Conservation (phyloP, 1,140 invertebrate species). For the Aphidius gifuensis region DNA sequence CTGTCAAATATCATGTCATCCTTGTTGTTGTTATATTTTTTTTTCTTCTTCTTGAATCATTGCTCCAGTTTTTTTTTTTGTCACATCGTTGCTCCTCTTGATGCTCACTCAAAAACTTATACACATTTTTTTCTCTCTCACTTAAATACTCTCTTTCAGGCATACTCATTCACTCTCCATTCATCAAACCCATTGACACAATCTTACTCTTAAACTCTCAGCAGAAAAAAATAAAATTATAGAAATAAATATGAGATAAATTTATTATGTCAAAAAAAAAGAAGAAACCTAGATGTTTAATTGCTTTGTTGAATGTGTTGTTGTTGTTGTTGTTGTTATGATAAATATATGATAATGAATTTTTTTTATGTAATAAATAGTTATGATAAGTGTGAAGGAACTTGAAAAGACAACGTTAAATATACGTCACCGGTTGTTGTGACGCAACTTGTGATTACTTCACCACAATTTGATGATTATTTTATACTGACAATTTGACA, state of each 20-base stretch:
- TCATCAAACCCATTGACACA: not conserved
- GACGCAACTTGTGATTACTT: conserved; percentile 23
- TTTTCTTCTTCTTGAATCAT: not conserved
- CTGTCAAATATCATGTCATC: too few relatives aligned
- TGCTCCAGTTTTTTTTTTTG: too few relatives aligned
- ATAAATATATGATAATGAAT: too few relatives aligned
- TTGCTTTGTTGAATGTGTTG: too few relatives aligned
- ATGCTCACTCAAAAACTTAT: not conserved
- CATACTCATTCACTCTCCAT: conserved; percentile 14
- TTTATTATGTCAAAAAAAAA: too few relatives aligned
- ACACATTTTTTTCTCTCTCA: not conserved
- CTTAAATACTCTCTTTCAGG: not conserved
- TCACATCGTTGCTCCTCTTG: too few relatives aligned
- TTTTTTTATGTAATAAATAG: too few relatives aligned
- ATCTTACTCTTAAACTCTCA: not conserved
- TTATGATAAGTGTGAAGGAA: conserved; percentile 1
- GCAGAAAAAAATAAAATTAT: not conserved
- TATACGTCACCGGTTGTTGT: conserved; percentile 20
- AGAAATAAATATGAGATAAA: too few relatives aligned
- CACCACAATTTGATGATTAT: not conserved
- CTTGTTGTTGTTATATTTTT: not conserved
- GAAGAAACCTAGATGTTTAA: too few relatives aligned
- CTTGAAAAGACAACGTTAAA: conserved; percentile 5
- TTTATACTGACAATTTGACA: not conserved
- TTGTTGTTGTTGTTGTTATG: too few relatives aligned